These are phyloP conservation scores for Cygnus atratus DNA, from an alignment of 2,113 vertebrate species.

Conservation along the genomic window DNA sequence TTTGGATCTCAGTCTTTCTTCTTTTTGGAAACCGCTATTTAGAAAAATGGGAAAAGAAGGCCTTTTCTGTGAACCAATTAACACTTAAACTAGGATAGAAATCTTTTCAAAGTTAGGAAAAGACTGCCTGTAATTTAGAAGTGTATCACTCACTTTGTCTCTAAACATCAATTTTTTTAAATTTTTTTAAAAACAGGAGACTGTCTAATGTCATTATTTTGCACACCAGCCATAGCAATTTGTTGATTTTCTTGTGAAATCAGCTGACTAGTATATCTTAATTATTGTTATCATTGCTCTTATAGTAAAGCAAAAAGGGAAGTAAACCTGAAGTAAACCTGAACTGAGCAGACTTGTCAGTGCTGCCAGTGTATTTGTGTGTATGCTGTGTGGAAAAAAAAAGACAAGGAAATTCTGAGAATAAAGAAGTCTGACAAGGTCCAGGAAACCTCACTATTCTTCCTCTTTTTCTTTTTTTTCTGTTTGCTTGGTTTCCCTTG, in stretches of 20 bases:
- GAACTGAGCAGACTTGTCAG: neutral
- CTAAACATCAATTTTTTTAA: neutral
- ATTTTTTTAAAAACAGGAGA: neutral
- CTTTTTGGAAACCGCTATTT: neutral
- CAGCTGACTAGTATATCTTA: neutral
- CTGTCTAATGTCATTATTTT: neutral
- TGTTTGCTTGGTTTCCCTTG: neutral
- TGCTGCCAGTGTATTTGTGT: neutral
- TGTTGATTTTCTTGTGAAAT: neutral
- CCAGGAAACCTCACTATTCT: neutral
- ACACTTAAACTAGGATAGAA: neutral
- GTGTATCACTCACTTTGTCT: neutral
- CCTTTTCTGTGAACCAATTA: neutral
- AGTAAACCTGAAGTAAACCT: slow-evolving; percentile 41
- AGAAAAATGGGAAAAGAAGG: neutral
- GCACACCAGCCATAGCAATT: neutral
- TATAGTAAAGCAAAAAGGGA: neutral
- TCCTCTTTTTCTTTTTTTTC: neutral
- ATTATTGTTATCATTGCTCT: neutral
- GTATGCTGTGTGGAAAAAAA: neutral
- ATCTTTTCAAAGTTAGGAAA: neutral
- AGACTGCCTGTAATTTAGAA: neutral
- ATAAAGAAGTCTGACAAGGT: slow-evolving; percentile 11
- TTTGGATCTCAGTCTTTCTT: neutral
- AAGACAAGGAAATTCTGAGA: slow-evolving; percentile 20